Conservation (phyloP, 2,888 invertebrate species). For the Fragum whitleyi region DNA sequence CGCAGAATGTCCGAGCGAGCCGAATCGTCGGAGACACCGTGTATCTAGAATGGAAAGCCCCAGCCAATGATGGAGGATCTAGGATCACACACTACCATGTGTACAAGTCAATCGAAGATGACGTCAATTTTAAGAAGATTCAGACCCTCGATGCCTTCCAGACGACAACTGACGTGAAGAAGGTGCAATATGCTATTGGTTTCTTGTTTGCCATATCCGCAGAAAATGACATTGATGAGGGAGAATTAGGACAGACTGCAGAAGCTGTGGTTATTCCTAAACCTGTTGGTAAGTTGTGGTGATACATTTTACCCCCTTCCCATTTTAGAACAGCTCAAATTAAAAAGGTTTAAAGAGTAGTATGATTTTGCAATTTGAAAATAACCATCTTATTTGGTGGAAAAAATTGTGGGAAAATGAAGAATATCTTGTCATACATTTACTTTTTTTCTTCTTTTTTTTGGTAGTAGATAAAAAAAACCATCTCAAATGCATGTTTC, state of each 20-base stretch:
- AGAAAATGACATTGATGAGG: constrained; percentile 83
- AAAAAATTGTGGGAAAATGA: no score
- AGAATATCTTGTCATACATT: no score
- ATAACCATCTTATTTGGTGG: no score
- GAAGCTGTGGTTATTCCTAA: constrained; percentile 74
- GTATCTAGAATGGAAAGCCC: constrained; percentile 83
- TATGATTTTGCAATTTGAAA: no score
- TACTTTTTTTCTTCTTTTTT: no score
- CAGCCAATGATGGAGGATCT: constrained; percentile 82
- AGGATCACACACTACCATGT: constrained; percentile 76
- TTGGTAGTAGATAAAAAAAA: no score
- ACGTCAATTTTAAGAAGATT: constrained; percentile 74
- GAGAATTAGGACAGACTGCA: constrained; percentile 73
- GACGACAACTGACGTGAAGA: constrained; percentile 66
- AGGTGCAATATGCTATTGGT: constrained; percentile 78
- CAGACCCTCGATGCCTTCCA: constrained; percentile 73
- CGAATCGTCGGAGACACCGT: constrained; percentile 73
- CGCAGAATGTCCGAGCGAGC: constrained; percentile 73
- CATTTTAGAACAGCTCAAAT: no score
- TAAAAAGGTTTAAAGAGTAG: no score
- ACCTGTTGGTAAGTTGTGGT: constrained; percentile 77
- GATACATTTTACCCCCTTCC: no score
- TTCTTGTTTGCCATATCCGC: constrained; percentile 84
- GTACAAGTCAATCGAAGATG: constrained; percentile 76
- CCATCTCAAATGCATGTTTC: no score